Evolutionary conservation across 2,888 invertebrate genomes (phyloP).

Genomic region (Prosopocoilus inquinatus): DNA sequence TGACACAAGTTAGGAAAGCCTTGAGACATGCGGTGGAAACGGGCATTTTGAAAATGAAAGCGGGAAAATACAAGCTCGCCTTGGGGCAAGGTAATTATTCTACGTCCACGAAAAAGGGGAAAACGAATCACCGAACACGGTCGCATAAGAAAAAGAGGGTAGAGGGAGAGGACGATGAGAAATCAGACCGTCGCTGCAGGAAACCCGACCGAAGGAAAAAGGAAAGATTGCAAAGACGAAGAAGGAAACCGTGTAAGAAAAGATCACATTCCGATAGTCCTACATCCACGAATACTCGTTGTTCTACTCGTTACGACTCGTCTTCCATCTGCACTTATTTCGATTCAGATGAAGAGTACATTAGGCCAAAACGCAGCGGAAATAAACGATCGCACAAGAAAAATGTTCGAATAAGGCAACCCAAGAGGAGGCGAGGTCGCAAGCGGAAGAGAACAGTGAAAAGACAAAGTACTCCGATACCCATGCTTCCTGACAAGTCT

Average conservation of each 20-base stretch:
- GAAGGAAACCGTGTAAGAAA: background rate
- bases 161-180: background rate
- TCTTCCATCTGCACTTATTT: too few species aligned
- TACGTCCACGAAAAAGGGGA: background rate
- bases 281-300: background rate
- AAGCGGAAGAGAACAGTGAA: background rate
- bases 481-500: background rate
- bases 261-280: background rate
- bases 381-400: background rate
- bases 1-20: constrained; percentile 22
- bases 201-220: background rate
- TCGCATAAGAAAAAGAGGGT: too few species aligned
- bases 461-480: constrained; percentile 2
- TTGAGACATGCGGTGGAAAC: constrained; percentile 23
- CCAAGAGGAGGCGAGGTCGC: background rate
- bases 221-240: background rate
- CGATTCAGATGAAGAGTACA: background rate
- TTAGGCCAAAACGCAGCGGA: background rate
- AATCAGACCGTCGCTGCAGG: background rate
- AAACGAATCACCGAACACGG: background rate
- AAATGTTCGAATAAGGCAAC: background rate
- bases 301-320: too few species aligned
- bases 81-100: background rate
- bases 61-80: constrained; percentile 20
- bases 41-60: constrained; percentile 22